Evolutionary conservation across 2,888 invertebrate species (phyloP).

Genomic region (Girardia tigrina): DNA sequence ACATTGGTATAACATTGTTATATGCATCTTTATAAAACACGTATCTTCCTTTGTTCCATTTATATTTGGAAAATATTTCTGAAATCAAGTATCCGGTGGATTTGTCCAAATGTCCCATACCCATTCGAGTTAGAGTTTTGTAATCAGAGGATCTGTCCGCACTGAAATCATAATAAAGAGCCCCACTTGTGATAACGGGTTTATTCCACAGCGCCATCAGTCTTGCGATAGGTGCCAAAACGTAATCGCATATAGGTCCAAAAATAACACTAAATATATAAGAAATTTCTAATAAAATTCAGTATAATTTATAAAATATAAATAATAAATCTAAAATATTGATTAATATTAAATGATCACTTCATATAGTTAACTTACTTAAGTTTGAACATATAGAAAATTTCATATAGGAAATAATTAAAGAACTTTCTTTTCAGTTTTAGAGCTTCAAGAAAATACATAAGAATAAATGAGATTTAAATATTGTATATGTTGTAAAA

Average conservation of each 20-base stretch:
- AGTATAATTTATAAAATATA: background rate
- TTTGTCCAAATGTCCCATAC: constrained; percentile 1
- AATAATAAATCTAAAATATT: no score
- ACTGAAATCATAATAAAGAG: background rate
- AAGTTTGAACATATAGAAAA: no score
- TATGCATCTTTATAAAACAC: constrained; percentile 5
- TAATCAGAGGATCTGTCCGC: background rate
- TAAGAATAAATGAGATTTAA: no score
- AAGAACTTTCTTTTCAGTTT: no score
- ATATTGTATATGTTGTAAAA: no score
- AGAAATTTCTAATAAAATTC: background rate
- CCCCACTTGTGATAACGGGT: constrained; percentile 19
- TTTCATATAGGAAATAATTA: no score
- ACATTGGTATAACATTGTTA: background rate
- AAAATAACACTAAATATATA: constrained; percentile 7
- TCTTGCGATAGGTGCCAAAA: constrained; percentile 24
- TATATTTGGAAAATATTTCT: background rate
- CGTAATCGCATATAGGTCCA: constrained; percentile 28
- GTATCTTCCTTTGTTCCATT: constrained; percentile 27
- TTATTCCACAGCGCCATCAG: constrained; percentile 21
- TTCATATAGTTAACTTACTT: no score
- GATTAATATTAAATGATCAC: no score
- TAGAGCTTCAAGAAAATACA: no score
- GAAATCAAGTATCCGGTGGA: background rate
- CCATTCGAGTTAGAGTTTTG: constrained; percentile 19